These are phyloP conservation scores for Saguinus imperator DNA, from an alignment of 2,113 vertebrate genomes.

Conservation along the genomic window DNA sequence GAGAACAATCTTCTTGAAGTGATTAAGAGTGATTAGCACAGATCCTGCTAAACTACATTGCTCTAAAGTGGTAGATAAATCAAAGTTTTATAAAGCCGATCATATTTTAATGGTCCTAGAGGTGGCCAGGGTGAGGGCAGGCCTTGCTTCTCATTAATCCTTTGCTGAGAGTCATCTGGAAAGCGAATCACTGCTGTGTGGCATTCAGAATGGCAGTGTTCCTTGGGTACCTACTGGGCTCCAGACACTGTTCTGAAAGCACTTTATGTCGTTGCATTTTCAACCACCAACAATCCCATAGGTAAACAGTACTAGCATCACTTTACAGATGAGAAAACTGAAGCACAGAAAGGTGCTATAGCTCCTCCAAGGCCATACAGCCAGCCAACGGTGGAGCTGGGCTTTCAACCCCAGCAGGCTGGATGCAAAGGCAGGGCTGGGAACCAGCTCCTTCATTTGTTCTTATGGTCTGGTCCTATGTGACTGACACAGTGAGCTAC, in stretches of 20 bases:
- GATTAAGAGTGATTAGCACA: background rate
- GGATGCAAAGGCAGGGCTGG: background rate
- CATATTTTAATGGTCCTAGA: background rate
- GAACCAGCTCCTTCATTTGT: background rate
- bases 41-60: background rate
- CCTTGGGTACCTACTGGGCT: background rate
- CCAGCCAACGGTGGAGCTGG: accelerated
- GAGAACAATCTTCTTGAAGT: background rate
- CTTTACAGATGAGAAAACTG: background rate
- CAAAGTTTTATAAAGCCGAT: background rate
- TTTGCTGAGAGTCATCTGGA: background rate
- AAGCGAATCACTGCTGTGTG: background rate
- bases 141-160: background rate
- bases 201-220: background rate
- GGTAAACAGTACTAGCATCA: no score
- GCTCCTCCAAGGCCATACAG: background rate
- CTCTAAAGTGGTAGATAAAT: background rate
- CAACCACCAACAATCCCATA: background rate
- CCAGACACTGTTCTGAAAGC: background rate
- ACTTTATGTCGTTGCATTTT: background rate
- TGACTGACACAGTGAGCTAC: no score
- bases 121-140: no score
- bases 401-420: background rate
- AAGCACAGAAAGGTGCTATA: background rate
- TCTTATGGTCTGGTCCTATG: background rate